Evolutionary conservation across 2,888 invertebrate species (phyloP).

Genomic region (Kuschelorhynchus macadamiae): DNA sequence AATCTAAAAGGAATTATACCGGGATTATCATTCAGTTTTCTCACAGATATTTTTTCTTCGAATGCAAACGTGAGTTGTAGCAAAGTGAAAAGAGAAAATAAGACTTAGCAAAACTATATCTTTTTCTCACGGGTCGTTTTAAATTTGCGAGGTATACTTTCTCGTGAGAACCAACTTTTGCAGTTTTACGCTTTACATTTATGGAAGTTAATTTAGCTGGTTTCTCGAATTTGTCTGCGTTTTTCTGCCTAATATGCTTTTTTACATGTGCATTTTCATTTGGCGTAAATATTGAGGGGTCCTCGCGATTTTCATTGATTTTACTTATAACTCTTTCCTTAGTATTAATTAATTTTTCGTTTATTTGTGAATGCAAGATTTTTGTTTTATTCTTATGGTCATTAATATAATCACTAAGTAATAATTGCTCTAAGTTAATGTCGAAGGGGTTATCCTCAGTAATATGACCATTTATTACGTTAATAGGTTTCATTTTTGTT

Average conservation of each 20-base stretch:
- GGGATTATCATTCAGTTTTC: conserved; percentile 13
- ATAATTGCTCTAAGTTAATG: conserved; percentile 1
- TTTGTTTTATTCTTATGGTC: conserved; percentile 1
- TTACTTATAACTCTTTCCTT: conserved; percentile 3
- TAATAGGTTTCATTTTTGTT: not conserved
- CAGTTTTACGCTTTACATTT: conserved; percentile 7
- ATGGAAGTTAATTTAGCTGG: conserved; percentile 1
- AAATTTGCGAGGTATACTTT: conserved; percentile 15
- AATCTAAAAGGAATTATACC: conserved; percentile 13
- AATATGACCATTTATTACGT: conserved; percentile 11
- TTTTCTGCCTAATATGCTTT: not conserved
- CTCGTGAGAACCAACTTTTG: not conserved
- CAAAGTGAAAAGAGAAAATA: not conserved
- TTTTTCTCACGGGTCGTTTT: conserved; percentile 20
- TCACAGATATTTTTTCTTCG: conserved; percentile 10
- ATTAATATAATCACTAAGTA: conserved; percentile 6
- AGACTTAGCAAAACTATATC: conserved; percentile 10
- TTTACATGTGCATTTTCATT: not conserved
- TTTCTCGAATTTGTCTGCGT: not conserved
- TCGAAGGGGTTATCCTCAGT: not conserved
- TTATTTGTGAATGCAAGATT: not conserved
- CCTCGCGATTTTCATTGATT: not conserved
- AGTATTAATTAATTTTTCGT: not conserved
- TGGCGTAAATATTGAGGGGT: conserved; percentile 5
- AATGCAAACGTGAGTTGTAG: conserved; percentile 1